Conservation (phyloP, 2,888 invertebrate species). For the Keiferia lycopersicella region DNA sequence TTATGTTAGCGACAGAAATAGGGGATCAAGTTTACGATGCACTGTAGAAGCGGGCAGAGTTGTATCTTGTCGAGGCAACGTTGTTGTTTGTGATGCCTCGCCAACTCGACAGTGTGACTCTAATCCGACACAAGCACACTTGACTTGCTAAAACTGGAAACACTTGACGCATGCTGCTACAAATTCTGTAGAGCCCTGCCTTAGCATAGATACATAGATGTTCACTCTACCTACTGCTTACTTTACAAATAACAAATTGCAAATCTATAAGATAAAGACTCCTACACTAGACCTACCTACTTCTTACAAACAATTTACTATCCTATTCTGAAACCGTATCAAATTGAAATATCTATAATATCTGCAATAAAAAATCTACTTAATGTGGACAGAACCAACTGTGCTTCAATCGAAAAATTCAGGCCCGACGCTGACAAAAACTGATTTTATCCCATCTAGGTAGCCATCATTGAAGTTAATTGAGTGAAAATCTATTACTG, state of each 20-base stretch:
- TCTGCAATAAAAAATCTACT: background rate
- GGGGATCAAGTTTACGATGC: slow-evolving; percentile 42
- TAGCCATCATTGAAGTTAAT: slow-evolving; percentile 46
- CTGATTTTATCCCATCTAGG: slow-evolving; percentile 6
- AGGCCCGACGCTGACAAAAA: slow-evolving; percentile 7
- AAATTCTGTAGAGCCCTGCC: no score
- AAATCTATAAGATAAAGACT: no score
- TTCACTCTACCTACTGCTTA: no score
- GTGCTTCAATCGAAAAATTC: background rate
- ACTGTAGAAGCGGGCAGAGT: slow-evolving; percentile 39
- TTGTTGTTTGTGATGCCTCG: slow-evolving; percentile 47
- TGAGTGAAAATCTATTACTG: slow-evolving; percentile 49
- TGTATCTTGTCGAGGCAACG: slow-evolving; percentile 40
- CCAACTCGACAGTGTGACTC: slow-evolving; percentile 38
- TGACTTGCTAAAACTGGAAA: slow-evolving; percentile 10
- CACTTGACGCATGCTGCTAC: slow-evolving; percentile 8
- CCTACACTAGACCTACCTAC: no score
- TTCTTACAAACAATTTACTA: no score
- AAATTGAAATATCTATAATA: no score
- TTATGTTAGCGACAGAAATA: slow-evolving; percentile 40
- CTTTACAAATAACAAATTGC: no score
- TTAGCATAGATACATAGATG: no score
- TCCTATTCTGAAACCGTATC: no score
- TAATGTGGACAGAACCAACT: background rate
- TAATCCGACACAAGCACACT: slow-evolving; percentile 35